Percentiles rank a stretch among this genome's conserved stretches.
Conservation (phyloP, 2,888 invertebrate species). For the Drosophila imparisetae region DNA sequence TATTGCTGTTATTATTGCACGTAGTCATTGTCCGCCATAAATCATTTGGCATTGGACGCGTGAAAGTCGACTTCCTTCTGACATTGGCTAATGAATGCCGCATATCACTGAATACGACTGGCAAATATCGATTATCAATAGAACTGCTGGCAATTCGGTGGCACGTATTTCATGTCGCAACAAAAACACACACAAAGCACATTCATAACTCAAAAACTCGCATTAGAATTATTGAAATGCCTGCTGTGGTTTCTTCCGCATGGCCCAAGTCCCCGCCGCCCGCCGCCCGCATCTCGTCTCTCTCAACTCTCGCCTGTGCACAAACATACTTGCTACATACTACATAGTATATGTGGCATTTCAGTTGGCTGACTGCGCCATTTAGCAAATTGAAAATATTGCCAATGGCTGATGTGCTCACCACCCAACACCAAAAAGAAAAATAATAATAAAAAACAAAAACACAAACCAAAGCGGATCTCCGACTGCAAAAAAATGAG, state of each 20-base stretch:
- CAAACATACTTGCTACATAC: constrained; percentile 25
- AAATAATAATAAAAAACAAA: constrained; percentile 9
- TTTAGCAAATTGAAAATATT: constrained; percentile 77
- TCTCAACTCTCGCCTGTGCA: constrained; percentile 17
- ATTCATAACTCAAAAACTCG: constrained; percentile 64
- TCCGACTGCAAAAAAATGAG: constrained; percentile 49
- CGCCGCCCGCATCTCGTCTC: background rate
- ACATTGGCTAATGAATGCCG: constrained; percentile 53
- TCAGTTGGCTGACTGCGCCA: constrained; percentile 76
- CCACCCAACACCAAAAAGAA: background rate
- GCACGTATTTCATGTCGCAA: constrained; percentile 50
- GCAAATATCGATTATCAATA: constrained; percentile 59
- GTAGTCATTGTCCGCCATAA: constrained; percentile 59
- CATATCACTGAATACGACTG: constrained; percentile 30
- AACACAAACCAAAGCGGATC: constrained; percentile 39
- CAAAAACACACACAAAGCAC: constrained; percentile 2
- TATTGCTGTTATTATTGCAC: constrained; percentile 32
- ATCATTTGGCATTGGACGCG: constrained; percentile 67
- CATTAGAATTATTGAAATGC: constrained; percentile 78
- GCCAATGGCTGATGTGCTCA: constrained; percentile 52
- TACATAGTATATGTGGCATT: constrained; percentile 48
- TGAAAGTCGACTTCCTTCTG: constrained; percentile 59
- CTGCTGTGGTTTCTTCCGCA: constrained; percentile 72
- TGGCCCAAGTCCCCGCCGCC: constrained; percentile 35
- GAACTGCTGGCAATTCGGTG: constrained; percentile 13